Evolutionary conservation across 2,888 invertebrate genomes (phyloP).

Genomic region (Mesorhabditis sp.): DNA sequence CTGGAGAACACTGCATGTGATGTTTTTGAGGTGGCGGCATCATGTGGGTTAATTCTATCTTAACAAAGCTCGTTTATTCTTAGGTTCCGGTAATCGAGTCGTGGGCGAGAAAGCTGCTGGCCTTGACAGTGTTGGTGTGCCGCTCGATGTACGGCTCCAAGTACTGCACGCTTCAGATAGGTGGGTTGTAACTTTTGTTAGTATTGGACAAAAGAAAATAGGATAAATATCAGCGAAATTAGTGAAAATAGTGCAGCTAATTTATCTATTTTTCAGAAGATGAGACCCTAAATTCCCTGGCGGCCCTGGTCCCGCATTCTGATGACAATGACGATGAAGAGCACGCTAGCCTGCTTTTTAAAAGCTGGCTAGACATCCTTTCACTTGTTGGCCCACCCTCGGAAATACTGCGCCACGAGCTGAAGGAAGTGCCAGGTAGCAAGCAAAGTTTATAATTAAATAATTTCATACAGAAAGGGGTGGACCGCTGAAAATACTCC

Average conservation of each 20-base stretch:
- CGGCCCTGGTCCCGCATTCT: slow-evolving; percentile 16
- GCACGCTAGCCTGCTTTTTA: slow-evolving; percentile 27
- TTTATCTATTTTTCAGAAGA: slow-evolving; percentile 20
- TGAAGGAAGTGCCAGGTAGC: slow-evolving; percentile 13
- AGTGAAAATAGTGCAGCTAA: background rate
- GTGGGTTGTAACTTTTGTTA: slow-evolving; percentile 15
- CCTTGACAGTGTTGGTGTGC: slow-evolving; percentile 43
- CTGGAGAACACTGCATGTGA: slow-evolving; percentile 47
- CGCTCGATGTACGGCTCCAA: slow-evolving; percentile 46
- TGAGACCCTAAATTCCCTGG: slow-evolving; percentile 23
- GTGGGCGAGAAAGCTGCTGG: slow-evolving; percentile 49
- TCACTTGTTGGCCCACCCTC: slow-evolving; percentile 32
- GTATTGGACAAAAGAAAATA: background rate
- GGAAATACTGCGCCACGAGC: slow-evolving; percentile 28
- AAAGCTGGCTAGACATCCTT: slow-evolving; percentile 34
- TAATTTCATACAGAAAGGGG: background rate
- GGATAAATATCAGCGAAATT: background rate
- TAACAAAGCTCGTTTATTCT: slow-evolving; percentile 11
- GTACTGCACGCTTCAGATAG: slow-evolving; percentile 32
- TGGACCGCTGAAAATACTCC: slow-evolving; percentile 15
- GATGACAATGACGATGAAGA: slow-evolving; percentile 25
- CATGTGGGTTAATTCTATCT: slow-evolving; percentile 28
- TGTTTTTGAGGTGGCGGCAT: slow-evolving; percentile 45
- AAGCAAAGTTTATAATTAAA: slow-evolving; percentile 14
- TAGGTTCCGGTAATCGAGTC: slow-evolving; percentile 52